A percentile compares a stretch with the other conserved stretches of the same genome.
phyloP scores from a whole-genome alignment of 2,888 invertebrate species.

The Drosophila macrospina region DNA sequence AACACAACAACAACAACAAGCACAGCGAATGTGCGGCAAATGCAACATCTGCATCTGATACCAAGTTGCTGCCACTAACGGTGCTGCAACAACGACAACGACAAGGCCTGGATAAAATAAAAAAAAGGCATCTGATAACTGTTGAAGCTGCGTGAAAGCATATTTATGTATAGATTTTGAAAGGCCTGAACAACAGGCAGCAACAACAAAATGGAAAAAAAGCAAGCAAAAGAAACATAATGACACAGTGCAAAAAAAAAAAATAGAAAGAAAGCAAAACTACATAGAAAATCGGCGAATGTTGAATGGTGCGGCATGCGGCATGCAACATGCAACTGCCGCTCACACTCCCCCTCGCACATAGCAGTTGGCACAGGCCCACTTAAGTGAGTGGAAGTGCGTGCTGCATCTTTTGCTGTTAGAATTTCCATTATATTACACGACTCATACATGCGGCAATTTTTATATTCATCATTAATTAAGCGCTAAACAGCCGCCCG shows the following conservation, averaged over 20 bases:
- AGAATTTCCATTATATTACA: conserved; percentile 54
- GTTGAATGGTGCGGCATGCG: conserved; percentile 16
- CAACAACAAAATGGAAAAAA: no score
- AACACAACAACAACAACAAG: conserved; percentile 1
- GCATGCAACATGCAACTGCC: conserved; percentile 18
- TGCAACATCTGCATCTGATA: conserved; percentile 60
- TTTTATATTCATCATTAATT: conserved; percentile 82
- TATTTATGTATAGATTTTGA: conserved; percentile 76
- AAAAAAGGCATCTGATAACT: conserved; percentile 62
- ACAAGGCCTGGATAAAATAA: conserved; percentile 2
- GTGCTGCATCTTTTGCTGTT: conserved; percentile 59
- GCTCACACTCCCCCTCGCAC: conserved; percentile 1
- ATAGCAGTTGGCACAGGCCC: conserved; percentile 12
- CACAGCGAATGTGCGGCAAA: background rate
- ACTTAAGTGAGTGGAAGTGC: conserved; percentile 54
- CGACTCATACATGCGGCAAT: conserved; percentile 61
- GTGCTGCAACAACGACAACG: conserved; percentile 33
- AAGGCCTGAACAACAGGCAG: conserved; percentile 57
- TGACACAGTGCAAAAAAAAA: conserved; percentile 37
- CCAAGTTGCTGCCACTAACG: conserved; percentile 47
- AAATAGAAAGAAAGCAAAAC: background rate
- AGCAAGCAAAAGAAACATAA: conserved; percentile 29
- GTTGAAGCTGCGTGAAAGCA: conserved; percentile 74
- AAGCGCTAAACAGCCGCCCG: conserved; percentile 80
- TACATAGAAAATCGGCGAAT: conserved; percentile 40